A percentile compares a stretch with the other conserved stretches of the same genome.
These are phyloP conservation scores for Hemichromis elongatus DNA, from an alignment of 2,113 vertebrate genomes.

Conservation along the genomic window DNA sequence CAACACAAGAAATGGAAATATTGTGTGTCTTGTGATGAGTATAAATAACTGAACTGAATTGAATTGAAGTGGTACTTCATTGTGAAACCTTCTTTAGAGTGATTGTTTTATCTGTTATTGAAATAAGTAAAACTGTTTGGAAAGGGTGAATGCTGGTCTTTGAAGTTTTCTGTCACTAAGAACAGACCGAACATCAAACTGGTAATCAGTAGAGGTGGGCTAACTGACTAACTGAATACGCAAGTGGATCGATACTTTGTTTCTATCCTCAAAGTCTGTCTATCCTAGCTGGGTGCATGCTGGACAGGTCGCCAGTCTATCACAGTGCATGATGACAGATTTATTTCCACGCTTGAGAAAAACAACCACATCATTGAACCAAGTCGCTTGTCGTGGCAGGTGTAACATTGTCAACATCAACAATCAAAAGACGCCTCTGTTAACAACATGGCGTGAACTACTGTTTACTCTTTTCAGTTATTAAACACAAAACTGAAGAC, in stretches of 20 bases:
- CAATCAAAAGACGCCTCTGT: accelerated
- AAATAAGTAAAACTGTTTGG: not conserved
- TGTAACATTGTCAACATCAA: not conserved
- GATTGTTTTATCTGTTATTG: not conserved
- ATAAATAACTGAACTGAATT: not conserved
- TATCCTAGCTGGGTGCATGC: too few species aligned
- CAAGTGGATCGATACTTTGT: too few species aligned
- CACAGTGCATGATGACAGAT: too few species aligned
- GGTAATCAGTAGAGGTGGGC: not conserved
- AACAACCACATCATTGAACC: not conserved
- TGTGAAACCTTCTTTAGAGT: not conserved
- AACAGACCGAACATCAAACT: not conserved
- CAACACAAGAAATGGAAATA: too few species aligned
- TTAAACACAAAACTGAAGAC: not conserved
- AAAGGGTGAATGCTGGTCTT: not conserved
- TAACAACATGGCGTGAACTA: not conserved
- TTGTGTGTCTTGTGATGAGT: not conserved
- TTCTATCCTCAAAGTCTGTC: too few species aligned
- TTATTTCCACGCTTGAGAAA: too few species aligned
- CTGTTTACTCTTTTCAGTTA: not conserved
- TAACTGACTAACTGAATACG: too few species aligned
- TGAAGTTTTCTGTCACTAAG: not conserved
- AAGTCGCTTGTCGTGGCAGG: not conserved
- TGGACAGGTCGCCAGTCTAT: too few species aligned
- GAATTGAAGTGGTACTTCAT: accelerated